Evolutionary conservation across 2,888 invertebrate genomes (phyloP).

Genomic region (Globia sparganii): DNA sequence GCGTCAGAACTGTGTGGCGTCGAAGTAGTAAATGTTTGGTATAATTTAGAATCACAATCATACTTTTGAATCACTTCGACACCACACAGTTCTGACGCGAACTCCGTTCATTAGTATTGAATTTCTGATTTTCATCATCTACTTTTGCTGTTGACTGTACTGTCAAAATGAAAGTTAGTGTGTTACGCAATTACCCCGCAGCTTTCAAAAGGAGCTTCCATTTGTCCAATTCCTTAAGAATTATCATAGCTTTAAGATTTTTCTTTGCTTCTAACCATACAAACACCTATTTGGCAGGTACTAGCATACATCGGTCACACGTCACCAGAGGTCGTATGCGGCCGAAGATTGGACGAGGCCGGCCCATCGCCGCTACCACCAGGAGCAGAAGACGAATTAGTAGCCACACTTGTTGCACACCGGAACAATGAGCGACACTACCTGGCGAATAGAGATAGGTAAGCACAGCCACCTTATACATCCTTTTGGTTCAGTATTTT

Average conservation of each 20-base stretch:
- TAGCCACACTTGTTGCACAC: constrained; percentile 95
- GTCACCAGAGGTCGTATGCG: constrained; percentile 95
- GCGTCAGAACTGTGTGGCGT: too few relatives aligned
- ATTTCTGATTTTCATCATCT: too few relatives aligned
- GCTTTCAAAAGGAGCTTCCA: not conserved
- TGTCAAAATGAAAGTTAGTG: too few relatives aligned
- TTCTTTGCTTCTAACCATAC: not conserved
- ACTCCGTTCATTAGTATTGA: too few relatives aligned
- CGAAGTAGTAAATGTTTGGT: too few relatives aligned
- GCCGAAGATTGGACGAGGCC: constrained; percentile 94
- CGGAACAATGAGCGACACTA: constrained; percentile 95
- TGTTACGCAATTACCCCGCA: not conserved
- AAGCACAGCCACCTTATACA: not conserved
- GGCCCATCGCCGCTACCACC: constrained; percentile 93
- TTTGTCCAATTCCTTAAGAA: not conserved
- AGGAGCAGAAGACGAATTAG: constrained; percentile 95
- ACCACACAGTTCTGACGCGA: too few relatives aligned
- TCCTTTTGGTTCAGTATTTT: not conserved
- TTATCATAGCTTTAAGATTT: not conserved
- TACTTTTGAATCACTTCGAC: too few relatives aligned
- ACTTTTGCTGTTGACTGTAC: too few relatives aligned
- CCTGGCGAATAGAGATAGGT: constrained; percentile 85
- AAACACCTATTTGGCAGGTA: constrained; percentile 88
- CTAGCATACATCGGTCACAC: constrained; percentile 97
- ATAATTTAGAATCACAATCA: too few relatives aligned